Evolutionary conservation across 2,113 vertebrate genomes (phyloP), one percentile per base, ranked within the genome.

Genomic region (Calyptomena viridis): DNA sequence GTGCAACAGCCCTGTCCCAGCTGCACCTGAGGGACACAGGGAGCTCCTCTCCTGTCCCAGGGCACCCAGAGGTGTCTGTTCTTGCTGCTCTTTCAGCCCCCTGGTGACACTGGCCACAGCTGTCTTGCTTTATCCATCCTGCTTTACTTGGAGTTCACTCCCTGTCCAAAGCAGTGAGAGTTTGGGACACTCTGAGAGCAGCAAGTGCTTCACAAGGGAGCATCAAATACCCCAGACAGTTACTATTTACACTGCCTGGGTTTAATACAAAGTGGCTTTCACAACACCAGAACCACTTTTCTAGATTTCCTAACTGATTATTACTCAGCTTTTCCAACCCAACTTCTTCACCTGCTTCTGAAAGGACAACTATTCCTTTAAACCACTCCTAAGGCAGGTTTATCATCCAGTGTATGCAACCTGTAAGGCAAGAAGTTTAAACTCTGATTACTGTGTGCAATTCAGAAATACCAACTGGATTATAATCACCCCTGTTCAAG

Each of bases 401-500:
- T 80, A 72, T 68, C 31, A 1, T 30, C 75, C 60, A 67, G 44
- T 6, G 76, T 49, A 81, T 42, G 64, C 87, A 84, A 50, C 78
- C 73, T 30, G 79, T 16, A 86, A 84, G 71, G 81, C 73, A 89
- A 94, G 95, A 95, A 53, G 67, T 90, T 92, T 47, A 81, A 46
- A 66, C 78, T 92, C 80, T 89, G 95, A 87, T 74, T 75, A 93
- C 74, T 71, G 74, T 4, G 82, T 40, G 63, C 84, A 96, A 95
- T 74, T 93, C 87, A 94, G 87, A 97, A 95, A 93, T 84, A 92
- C 78, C 69, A 93, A 93, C 4, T 93, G 86, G 80, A 84, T 96
- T 88, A 96, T 56, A 96, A 95, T 87, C 90, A 96, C 20, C 60
- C 86, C 74, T 94, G 74, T 71, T 90, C 78, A 95, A 93, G 75